Conservation (phyloP, 2,113 vertebrate genomes). For the Macquaria australasica region DNA sequence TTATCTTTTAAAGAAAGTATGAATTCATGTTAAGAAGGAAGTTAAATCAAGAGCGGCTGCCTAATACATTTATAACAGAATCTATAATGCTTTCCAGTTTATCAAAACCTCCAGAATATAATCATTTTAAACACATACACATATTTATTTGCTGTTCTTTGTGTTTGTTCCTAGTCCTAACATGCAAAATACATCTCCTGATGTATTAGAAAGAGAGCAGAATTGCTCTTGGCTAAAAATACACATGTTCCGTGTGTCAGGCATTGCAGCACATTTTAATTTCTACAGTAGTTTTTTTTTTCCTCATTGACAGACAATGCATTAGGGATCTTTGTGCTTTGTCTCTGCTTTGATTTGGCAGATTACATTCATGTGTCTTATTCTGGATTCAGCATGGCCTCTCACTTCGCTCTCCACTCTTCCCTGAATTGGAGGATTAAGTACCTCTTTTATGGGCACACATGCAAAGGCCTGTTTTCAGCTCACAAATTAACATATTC, state of each 20-base stretch:
- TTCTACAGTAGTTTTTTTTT: not conserved
- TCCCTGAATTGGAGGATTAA: constrained; percentile 45
- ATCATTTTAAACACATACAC: constrained; percentile 8
- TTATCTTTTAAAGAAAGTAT: not conserved
- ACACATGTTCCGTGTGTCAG: constrained; percentile 34
- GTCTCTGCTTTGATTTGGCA: constrained; percentile 64
- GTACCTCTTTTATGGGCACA: constrained; percentile 34
- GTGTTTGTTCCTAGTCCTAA: constrained; percentile 13
- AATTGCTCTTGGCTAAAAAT: constrained; percentile 48
- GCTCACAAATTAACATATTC: constrained; percentile 52
- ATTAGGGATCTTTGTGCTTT: constrained; percentile 54
- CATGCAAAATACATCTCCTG: constrained; percentile 37
- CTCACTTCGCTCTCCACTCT: constrained; percentile 48
- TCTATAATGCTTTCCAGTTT: not conserved
- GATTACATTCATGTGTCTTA: constrained; percentile 60
- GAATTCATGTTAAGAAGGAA: not conserved
- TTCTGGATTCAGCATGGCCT: constrained; percentile 44
- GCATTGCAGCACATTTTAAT: constrained; percentile 53
- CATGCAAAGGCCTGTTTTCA: constrained; percentile 46
- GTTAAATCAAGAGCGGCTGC: not conserved
- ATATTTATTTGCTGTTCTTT: constrained; percentile 6
- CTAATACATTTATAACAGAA: not conserved
- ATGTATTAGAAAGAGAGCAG: constrained; percentile 29
- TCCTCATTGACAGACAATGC: constrained; percentile 49
- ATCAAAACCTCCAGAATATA: not conserved